Evolutionary conservation across 1,140 invertebrate genomes (phyloP), one percentile per base, ranked within the genome.

Genomic region (Zaprionus ornatus): DNA sequence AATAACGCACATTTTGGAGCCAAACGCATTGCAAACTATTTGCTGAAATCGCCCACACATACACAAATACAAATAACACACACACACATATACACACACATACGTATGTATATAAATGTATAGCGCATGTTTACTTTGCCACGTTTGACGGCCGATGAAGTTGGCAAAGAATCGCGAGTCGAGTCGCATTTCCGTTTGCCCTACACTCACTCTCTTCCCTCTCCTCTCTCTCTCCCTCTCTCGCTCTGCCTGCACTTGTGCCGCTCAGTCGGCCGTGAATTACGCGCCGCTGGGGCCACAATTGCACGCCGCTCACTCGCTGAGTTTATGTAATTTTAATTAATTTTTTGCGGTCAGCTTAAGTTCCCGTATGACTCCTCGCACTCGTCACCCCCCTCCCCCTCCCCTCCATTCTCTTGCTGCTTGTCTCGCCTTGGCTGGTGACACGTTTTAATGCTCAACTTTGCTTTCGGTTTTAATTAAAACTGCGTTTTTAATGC

Each of bases 401-500:
- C 1, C 2, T 2, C 4, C 42, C n/a, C 45, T 15, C 10, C 45
- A 9, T 21, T 12, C 40, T 35, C 37, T 57, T 52, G n/a, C 4
- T 32, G 25, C 29, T 45, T 45, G 40, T 68, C 54, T 19, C 68
- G 21, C 35, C 68, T 64, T 56, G 67, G 55, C 74, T 54, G 65
- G 69, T 76, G 74, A 64, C 74, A 77, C 66, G 74, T 74, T 75
- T 77, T 50, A 74, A 77, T 66, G 57, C 70, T 74, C 71, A 90
- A 82, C 79, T 82, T 90, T 82, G 85, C 85, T 88, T 90, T 82
- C 75, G 32, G 27, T 88, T 88, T 88, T 88, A 88, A 88, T 88
- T 88, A 88, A 88, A 86, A 88, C 73, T 80, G 72, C 69, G 64
- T 88, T 88, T 90, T 90, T 88, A 88, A 88, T 88, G 85, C 86